Conservation (phyloP, 1,140 invertebrate genomes). For the Coptotermes formosanus region DNA sequence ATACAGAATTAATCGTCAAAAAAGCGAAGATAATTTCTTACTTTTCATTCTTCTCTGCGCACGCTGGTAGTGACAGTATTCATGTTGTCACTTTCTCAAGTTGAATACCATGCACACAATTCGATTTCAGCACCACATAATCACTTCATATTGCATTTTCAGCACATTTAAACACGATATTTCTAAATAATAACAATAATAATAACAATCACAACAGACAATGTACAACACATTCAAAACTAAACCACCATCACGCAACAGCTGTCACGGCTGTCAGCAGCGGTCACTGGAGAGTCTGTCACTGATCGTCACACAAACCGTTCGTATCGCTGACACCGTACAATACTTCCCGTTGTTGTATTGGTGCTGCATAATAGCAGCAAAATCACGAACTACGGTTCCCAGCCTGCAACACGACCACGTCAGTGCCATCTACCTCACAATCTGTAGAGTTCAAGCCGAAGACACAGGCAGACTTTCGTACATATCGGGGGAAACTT, state of each 20-base stretch:
- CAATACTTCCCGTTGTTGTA: neutral
- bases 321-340: neutral
- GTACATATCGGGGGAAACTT: too few relatives aligned
- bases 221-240: neutral
- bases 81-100: conserved; percentile 5
- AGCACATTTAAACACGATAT: neutral
- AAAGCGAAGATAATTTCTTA: neutral
- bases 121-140: neutral
- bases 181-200: neutral
- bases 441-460: too few relatives aligned
- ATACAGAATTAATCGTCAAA: neutral
- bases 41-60: neutral
- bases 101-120: neutral
- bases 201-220: neutral
- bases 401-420: neutral
- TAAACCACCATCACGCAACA: neutral
- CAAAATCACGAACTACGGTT: neutral
- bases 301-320: neutral
- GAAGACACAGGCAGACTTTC: too few relatives aligned
- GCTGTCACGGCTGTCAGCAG: neutral
- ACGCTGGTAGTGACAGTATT: neutral
- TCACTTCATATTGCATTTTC: neutral
- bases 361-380: neutral
- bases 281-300: neutral
- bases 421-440: too few relatives aligned